Evolutionary conservation across 1,140 invertebrate genomes (phyloP), one percentile per base, ranked within the genome.

Genomic region (Spodoptera litura): DNA sequence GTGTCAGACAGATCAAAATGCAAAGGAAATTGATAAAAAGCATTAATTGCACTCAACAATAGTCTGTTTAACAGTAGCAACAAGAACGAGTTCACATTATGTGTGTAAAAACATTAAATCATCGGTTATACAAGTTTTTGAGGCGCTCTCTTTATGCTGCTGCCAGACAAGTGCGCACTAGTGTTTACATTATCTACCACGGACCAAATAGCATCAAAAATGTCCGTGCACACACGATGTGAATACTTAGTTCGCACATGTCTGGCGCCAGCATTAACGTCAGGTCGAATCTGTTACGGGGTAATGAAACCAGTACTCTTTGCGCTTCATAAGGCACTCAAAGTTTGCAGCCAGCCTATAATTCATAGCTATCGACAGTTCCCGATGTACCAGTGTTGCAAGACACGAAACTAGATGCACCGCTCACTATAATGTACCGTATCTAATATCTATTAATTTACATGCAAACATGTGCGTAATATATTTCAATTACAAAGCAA

Each of bases 231-330:
- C n/a, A n/a, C n/a, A n/a, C n/a, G n/a, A n/a, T n/a, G n/a, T n/a
- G n/a, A 31, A 2, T 2, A 31, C 2, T 4, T 2, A 31, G 27
- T 31, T 2, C 27, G 27, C 2, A 31, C 27, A 31, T 31, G 27
- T 31, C 27, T 31, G 27, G 27, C 27, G 4, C 27, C 27, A 31
- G 27, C 27, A 2, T 73, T 73, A 59, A n/a, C 61, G 56, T 71
- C 55, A 51, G 70, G 52, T 81, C 75, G 68, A 78, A 78, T 75
- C 70, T 71, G 71, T 81, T 59, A 78, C 55, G 56, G 44, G 56
- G 80, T 66, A 78, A 81, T 81, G 74, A 78, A 78, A 59, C 66
- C 73, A 59, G 35, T 25, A 58, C 53, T 25, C 52, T 78, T 15
- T 56, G 25, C 27, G 31, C 56, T 55, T 56, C 64, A 71, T 73